Percentiles rank a stretch among this genome's conserved stretches.
These are phyloP conservation scores for Napeogenes sylphis DNA, from an alignment of 2,888 invertebrate genomes.

Conservation along the genomic window DNA sequence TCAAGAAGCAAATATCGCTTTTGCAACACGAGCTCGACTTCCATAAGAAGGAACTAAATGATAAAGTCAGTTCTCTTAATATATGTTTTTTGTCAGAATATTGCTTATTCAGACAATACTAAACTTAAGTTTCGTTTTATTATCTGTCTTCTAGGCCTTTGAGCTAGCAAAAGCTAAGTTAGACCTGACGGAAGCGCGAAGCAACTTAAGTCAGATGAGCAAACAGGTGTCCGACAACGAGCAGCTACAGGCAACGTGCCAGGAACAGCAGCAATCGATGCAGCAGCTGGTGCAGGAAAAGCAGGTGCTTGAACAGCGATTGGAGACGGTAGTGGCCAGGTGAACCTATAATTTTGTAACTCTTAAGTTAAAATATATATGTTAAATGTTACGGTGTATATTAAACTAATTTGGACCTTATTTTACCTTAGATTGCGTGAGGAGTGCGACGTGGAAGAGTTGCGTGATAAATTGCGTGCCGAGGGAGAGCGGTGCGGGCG, in stretches of 20 bases:
- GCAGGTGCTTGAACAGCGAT: slow-evolving; percentile 43
- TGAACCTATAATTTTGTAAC: slow-evolving; percentile 23
- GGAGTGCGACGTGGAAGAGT: slow-evolving; percentile 62
- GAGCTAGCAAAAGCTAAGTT: slow-evolving; percentile 71
- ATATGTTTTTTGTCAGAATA: neutral
- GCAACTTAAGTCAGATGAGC: slow-evolving; percentile 71
- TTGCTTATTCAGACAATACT: neutral
- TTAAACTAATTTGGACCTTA: neutral
- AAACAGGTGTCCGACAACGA: slow-evolving; percentile 56
- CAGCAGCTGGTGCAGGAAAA: slow-evolving; percentile 42
- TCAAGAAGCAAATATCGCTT: slow-evolving; percentile 61
- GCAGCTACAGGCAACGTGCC: slow-evolving; percentile 32
- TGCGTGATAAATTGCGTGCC: slow-evolving; percentile 63
- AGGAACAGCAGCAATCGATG: slow-evolving; percentile 40
- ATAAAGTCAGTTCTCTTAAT: slow-evolving; percentile 51
- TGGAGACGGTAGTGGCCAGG: slow-evolving; percentile 49
- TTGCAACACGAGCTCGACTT: slow-evolving; percentile 70
- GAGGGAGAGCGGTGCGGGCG: slow-evolving; percentile 65
- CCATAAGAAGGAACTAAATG: slow-evolving; percentile 70
- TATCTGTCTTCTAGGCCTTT: slow-evolving; percentile 53
- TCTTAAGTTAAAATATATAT: no score
- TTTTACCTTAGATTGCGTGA: slow-evolving; percentile 50
- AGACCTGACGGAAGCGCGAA: slow-evolving; percentile 66
- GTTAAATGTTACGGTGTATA: neutral
- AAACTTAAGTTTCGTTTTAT: neutral